Evolutionary conservation across 1,140 invertebrate genomes (phyloP), one percentile per base, ranked within the genome.

Genomic region (Leguminivora glycinivorella): DNA sequence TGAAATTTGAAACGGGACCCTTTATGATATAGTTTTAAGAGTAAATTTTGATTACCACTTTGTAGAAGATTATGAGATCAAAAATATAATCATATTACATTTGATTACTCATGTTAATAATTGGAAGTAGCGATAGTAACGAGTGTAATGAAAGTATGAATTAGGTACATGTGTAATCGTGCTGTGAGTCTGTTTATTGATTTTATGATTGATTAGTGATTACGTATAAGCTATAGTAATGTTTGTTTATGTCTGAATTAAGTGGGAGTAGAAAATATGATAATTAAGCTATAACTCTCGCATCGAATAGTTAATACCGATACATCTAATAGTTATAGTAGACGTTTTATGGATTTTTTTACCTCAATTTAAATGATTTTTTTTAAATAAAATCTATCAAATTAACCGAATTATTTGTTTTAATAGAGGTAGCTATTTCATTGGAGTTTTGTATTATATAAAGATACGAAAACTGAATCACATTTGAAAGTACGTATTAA

Each of bases 21-120:
- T 22, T 52, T 22, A 22, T 17, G 4, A 52, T 22, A 22, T 9
- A 52, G 7, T 19, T 17, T 19, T 10, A 52, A 22, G 19, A 10
- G 19, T 22, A 9, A 6, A 22, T 52, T 52, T 52, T 2, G 19
- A 52, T 22, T 52, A 9, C 7, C 47, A 22, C 7, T 19, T 2
- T n/a, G 10, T 22, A 22, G 10, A n/a, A 52, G 47, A 10, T 52
- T 52, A 52, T 22, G 7, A 19, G 58, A 34, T 34, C 58, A 2
- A 9, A 63, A 29, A 63, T 34, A 17, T 63, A 25, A 63, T 63
- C 6, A 29, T 17, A 31, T 63, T 63, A 29, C 6, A 29, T 63
- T 29, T 63, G 58, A 63, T 63, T 29, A 63, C 25, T 12, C 26
- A 17, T 63, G 58, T 63, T 63, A 63, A 63, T 63, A 63, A 63